Conservation (phyloP, 2,113 vertebrate species). For the Melanostigma gelatinosum region DNA sequence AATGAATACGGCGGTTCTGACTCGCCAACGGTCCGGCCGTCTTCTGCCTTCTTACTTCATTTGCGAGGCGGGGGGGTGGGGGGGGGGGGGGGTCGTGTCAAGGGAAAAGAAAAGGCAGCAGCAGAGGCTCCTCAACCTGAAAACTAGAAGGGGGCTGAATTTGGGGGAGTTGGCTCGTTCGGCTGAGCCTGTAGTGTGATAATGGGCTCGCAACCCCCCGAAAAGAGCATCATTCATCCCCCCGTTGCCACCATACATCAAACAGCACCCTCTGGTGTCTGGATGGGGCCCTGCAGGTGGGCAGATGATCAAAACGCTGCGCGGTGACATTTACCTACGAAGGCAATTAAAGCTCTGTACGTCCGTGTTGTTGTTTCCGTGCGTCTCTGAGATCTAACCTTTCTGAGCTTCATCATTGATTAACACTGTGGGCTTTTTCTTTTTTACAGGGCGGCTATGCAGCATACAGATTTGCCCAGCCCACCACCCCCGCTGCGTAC, state of each 20-base stretch:
- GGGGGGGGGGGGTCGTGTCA: constrained; percentile 43
- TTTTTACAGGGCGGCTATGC: constrained; percentile 86
- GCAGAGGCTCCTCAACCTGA: constrained; percentile 41
- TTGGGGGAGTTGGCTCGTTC: constrained; percentile 37
- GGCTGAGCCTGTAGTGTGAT: constrained; percentile 29
- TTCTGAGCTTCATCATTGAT: constrained; percentile 56
- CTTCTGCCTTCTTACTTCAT: constrained; percentile 62
- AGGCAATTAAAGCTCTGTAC: constrained; percentile 13
- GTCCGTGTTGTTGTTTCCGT: constrained; percentile 34
- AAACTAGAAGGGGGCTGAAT: constrained; percentile 38
- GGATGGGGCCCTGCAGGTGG: constrained; percentile 16
- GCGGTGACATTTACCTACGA: constrained; percentile 50
- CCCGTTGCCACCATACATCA: constrained; percentile 55
- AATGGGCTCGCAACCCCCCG: constrained; percentile 2
- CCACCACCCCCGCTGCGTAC: constrained; percentile 90
- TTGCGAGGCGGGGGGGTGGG: constrained; percentile 37
- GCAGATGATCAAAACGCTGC: constrained; percentile 21
- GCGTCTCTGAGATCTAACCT: constrained; percentile 51
- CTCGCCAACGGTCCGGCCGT: constrained; percentile 52
- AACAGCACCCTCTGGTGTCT: constrained; percentile 74
- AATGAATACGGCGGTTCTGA: constrained; percentile 67
- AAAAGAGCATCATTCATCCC: constrained; percentile 58
- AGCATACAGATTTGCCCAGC: constrained; percentile 96
- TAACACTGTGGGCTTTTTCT: constrained; percentile 37
- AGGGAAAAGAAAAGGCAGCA: constrained; percentile 50